These are phyloP conservation scores for Palloptera scutellata DNA, from an alignment of 2,888 invertebrate species.

Conservation along the genomic window DNA sequence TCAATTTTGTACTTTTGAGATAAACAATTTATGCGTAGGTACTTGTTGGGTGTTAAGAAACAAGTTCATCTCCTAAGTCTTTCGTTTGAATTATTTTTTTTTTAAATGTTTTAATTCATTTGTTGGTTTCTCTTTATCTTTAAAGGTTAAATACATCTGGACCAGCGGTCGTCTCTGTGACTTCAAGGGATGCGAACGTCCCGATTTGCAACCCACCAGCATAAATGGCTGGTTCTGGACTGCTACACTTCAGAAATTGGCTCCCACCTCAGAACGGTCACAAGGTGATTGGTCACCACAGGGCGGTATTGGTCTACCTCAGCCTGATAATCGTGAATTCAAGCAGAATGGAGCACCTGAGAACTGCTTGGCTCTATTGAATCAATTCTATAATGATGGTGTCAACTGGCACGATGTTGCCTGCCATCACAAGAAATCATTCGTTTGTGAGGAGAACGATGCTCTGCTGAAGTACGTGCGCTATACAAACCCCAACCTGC, in stretches of 20 bases:
- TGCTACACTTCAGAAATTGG: constrained; percentile 83
- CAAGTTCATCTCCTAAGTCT: constrained; percentile 25
- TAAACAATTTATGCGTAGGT: no score
- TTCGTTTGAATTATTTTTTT: constrained; percentile 14
- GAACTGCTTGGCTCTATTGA: constrained; percentile 84
- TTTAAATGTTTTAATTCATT: background rate
- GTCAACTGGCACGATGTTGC: constrained; percentile 92
- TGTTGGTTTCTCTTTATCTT: constrained; percentile 25
- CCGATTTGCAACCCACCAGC: constrained; percentile 81
- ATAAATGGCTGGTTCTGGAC: constrained; percentile 95
- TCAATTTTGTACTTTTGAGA: no score
- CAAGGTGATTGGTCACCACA: constrained; percentile 90
- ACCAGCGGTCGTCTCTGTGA: constrained; percentile 89
- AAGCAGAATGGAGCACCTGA: constrained; percentile 84
- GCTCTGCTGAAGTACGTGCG: constrained; percentile 85
- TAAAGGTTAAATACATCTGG: constrained; percentile 87
- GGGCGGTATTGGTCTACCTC: constrained; percentile 85
- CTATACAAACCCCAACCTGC: constrained; percentile 81
- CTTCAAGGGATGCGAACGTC: constrained; percentile 88
- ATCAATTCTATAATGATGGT: constrained; percentile 91
- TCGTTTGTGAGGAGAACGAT: constrained; percentile 89
- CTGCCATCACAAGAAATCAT: constrained; percentile 88
- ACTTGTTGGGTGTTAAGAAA: no score
- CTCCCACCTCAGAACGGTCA: constrained; percentile 80
- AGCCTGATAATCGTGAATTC: constrained; percentile 87